These are phyloP conservation scores for Gnatocerus cornutus DNA, from an alignment of 2,888 invertebrate genomes.

Conservation along the genomic window DNA sequence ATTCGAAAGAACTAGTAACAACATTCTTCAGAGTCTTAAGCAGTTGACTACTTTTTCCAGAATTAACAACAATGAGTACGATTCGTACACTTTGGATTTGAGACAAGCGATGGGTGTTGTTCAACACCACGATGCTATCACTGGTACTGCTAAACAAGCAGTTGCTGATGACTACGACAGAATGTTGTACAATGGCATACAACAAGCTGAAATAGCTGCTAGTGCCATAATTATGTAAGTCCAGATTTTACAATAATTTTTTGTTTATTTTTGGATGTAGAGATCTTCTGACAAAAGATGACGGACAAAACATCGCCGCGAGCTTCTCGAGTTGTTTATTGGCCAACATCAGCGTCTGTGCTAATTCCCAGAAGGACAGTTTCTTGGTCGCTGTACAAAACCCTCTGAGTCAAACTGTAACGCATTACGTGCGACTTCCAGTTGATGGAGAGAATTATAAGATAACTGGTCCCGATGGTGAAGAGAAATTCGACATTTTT, in stretches of 20 bases:
- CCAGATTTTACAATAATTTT: not conserved
- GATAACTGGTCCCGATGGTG: constrained; percentile 46
- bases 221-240: constrained; percentile 58
- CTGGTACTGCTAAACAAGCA: constrained; percentile 87
- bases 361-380: constrained; percentile 72
- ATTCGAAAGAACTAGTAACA: constrained; percentile 72
- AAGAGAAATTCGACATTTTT: constrained; percentile 26
- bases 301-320: not conserved
- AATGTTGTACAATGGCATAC: constrained; percentile 80
- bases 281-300: constrained; percentile 4
- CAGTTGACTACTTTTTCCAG: constrained; percentile 79
- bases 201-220: constrained; percentile 70
- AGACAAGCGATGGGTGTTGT: constrained; percentile 83
- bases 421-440: constrained; percentile 74
- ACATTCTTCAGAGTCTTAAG: constrained; percentile 76
- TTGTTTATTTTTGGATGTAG: too few relatives aligned
- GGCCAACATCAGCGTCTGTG: constrained; percentile 78
- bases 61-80: constrained; percentile 70
- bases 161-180: constrained; percentile 91
- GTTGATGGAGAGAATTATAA: constrained; percentile 18
- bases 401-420: constrained; percentile 74
- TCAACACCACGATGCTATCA: constrained; percentile 93
- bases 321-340: constrained; percentile 71
- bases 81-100: constrained; percentile 73
- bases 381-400: constrained; percentile 78